A percentile compares a stretch with the other conserved stretches of the same genome.
Conservation (phyloP, 2,113 vertebrate genomes). For the Acrocephalus kingi region DNA sequence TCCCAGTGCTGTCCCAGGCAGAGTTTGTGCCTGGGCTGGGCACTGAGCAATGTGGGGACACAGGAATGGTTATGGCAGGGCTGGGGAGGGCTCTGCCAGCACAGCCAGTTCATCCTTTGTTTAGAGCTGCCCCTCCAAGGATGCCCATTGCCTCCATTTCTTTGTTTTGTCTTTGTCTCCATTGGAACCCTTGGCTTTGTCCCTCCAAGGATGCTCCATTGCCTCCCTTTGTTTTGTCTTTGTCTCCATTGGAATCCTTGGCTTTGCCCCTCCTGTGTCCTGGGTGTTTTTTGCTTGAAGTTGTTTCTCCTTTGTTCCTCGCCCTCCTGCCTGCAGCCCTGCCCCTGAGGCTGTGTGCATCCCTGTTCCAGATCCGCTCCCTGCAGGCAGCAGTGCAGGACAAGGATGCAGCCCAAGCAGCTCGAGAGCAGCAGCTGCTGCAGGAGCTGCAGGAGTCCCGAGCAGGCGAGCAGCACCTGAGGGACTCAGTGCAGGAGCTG, state of each 20-base stretch:
- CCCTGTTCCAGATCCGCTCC: slow-evolving; percentile 28
- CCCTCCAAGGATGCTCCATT: too few species aligned
- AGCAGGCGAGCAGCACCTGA: neutral
- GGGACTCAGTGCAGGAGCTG: neutral
- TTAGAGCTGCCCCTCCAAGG: neutral
- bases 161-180: neutral
- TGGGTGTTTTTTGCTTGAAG: neutral
- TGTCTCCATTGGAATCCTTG: too few species aligned
- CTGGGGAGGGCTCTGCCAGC: neutral
- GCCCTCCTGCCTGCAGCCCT: neutral
- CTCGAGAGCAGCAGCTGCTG: neutral
- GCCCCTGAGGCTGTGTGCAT: neutral
- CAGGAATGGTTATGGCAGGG: neutral
- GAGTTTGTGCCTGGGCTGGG: neutral
- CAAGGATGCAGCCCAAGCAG: slow-evolving; percentile 59
- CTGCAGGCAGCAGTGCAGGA: slow-evolving; percentile 57
- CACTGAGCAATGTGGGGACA: neutral
- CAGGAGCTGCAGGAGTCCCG: slow-evolving; percentile 9
- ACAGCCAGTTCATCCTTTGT: neutral
- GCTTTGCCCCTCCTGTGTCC: neutral
- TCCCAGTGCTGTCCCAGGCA: too few species aligned
- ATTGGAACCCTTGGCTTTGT: neutral
- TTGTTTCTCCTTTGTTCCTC: neutral
- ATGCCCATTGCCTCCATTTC: neutral
- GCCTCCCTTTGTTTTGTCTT: too few species aligned